Percentiles rank a stretch among this genome's conserved stretches.
Evolutionary conservation across 2,888 invertebrate genomes (phyloP).

Genomic region (Erebia aethiops): DNA sequence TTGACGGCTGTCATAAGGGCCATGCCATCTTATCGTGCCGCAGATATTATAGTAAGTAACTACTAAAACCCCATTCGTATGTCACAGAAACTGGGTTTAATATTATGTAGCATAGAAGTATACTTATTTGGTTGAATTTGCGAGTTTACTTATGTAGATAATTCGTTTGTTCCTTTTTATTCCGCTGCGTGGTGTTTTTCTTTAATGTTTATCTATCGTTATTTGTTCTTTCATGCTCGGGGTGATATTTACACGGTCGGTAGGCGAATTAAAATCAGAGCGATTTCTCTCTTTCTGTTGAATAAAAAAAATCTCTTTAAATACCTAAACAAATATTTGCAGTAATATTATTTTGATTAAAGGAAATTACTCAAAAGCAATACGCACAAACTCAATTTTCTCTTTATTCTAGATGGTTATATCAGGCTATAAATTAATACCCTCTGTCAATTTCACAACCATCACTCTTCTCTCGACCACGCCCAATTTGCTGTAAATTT

Average conservation of each 20-base stretch:
- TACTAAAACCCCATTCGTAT: too few species aligned
- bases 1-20: too few species aligned
- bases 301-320: neutral
- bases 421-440: conserved; percentile 72
- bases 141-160: too few species aligned
- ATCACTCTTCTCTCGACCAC: conserved; percentile 51
- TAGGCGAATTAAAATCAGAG: conserved; percentile 1
- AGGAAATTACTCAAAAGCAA: neutral
- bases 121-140: too few species aligned
- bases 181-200: too few species aligned
- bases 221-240: neutral
- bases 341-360: conserved; percentile 1
- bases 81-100: too few species aligned
- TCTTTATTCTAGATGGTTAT: conserved; percentile 26
- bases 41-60: too few species aligned
- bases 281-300: neutral
- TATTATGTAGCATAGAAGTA: too few species aligned
- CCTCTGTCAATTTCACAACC: conserved; percentile 72
- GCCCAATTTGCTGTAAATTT: conserved; percentile 54
- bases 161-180: too few species aligned
- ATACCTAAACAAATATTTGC: neutral
- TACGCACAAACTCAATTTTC: neutral
- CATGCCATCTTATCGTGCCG: too few species aligned
- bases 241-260: neutral
- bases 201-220: too few species aligned